Evolutionary conservation across 2,797 vertebrate genomes (phyloP), one percentile per base, ranked within the genome.

Genomic region (Calcarius lapponicus): DNA sequence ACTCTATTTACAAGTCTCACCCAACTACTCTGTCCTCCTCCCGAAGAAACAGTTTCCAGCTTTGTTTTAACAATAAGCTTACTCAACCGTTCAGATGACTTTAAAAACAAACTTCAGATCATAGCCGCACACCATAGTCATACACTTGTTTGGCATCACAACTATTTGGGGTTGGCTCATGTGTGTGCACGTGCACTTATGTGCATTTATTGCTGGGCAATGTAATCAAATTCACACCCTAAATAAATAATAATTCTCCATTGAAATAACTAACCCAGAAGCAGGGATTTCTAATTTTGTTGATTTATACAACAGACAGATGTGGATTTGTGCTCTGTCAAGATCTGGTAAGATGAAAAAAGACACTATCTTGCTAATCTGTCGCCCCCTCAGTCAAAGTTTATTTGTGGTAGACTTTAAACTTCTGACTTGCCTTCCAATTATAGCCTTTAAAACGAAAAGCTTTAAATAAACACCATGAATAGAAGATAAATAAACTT

Each of bases 401-500:
- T 98, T 97, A 97, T 98, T 98, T 98, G 97, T 98, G 97, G 98
- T 96, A 97, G 98, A 96, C 98, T 98, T 98, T 97, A 97, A 98
- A 98, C 96, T 97, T 95, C 97, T 97, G 97, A 97, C 97, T 98
- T 51, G 95, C 92, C 95, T 98, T 97, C 97, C 97, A 98, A 98
- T 98, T 97, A 97, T 34, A 22, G 95, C 80, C 67, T 97, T 98
- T 98, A 97, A 98, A 98, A 97, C 8, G 66, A 98, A 98, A 97
- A 97, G 97, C 97, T 98, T 98, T 98, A 98, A 98, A 98, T 98
- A 99, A 98, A 99, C 98, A 98, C 95, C 96, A 90, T 64, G 98
- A 98, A 97, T 97, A 98, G 96, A 98, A 98, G 98, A 99, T 98
- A 98, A 99, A 98, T 98, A 98, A 96, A 98, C 97, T 91, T 80